Evolutionary conservation across 2,797 vertebrate species (phyloP).

Genomic region (Tapirus indicus): DNA sequence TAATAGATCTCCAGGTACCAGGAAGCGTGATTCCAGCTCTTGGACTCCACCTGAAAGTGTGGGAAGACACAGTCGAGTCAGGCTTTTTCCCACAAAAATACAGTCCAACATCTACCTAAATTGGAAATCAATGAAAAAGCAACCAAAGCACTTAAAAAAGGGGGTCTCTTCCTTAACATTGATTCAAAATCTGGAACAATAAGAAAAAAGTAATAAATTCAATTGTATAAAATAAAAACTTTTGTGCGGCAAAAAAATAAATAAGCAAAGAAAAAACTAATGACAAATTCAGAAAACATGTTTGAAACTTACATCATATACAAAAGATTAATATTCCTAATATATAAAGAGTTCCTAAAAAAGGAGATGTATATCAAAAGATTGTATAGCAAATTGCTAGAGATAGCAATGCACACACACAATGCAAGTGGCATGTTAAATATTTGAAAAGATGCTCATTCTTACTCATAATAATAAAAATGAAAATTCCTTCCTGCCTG

Average conservation of each 20-base stretch:
- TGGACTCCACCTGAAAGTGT: conserved; percentile 82
- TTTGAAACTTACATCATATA: background rate
- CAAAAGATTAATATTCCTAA: conserved; percentile 13
- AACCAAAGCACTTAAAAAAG: background rate
- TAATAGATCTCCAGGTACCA: conserved; percentile 90
- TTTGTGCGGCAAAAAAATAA: background rate
- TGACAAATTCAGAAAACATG: conserved; percentile 17
- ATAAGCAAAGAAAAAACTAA: background rate
- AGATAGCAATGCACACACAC: background rate
- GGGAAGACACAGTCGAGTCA: conserved; percentile 60
- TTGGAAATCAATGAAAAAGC: conserved; percentile 26
- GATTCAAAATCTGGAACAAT: conserved; percentile 29
- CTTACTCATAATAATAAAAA: conserved; percentile 12
- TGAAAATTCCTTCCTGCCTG: background rate
- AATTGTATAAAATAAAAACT: background rate
- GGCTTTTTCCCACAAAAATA: background rate
- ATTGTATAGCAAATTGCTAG: background rate
- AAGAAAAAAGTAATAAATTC: background rate
- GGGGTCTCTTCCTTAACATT: background rate
- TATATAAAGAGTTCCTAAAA: background rate
- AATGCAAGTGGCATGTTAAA: background rate
- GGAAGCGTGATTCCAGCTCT: conserved; percentile 85
- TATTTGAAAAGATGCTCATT: background rate
- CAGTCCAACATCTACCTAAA: background rate
- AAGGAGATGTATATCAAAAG: background rate